Evolutionary conservation across 2,888 invertebrate species (phyloP).

Genomic region (Plutella xylostella): DNA sequence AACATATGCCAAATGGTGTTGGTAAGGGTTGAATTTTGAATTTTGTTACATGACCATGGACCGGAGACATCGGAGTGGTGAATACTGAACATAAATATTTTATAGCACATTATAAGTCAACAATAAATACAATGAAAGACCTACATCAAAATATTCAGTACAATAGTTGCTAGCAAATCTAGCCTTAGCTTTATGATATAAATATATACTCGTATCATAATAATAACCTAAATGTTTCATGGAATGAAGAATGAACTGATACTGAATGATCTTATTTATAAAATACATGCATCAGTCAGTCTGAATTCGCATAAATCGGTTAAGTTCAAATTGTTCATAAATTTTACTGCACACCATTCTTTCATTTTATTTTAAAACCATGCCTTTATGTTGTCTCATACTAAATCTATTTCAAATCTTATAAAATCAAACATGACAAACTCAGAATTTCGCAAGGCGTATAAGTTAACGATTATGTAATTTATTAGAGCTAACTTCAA

Average conservation of each 20-base stretch:
- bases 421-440: too few species aligned
- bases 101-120: background rate
- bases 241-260: constrained; percentile 16
- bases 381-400: too few species aligned
- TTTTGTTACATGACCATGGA: background rate
- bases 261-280: constrained; percentile 24
- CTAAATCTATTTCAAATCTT: too few species aligned
- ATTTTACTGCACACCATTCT: too few species aligned
- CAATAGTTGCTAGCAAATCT: constrained; percentile 1
- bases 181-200: background rate
- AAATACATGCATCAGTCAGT: constrained; percentile 55
- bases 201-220: background rate
- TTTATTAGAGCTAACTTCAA: too few species aligned
- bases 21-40: constrained; percentile 2
- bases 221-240: constrained; percentile 1
- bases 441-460: too few species aligned
- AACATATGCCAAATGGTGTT: background rate
- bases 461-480: too few species aligned
- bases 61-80: constrained; percentile 4
- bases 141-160: background rate
- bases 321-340: too few species aligned
- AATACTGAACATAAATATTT: constrained; percentile 1
- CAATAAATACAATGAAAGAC: too few species aligned
- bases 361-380: too few species aligned
- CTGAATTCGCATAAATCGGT: too few species aligned